Conservation (phyloP, 2,113 vertebrate species). For the Platycercus adscitus region DNA sequence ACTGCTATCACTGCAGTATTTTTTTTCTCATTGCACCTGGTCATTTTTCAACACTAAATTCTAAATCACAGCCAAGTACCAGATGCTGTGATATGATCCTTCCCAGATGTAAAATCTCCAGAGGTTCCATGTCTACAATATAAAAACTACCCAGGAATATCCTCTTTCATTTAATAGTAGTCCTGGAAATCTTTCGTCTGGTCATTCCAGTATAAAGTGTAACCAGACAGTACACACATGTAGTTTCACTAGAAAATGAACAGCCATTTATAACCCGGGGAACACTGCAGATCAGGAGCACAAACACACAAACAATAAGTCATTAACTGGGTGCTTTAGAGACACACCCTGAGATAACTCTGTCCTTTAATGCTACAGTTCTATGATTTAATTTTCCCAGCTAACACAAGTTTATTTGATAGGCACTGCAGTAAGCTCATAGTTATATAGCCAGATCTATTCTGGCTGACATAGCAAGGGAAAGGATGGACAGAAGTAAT, state of each 20-base stretch:
- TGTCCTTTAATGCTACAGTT: background rate
- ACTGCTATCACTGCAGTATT: background rate
- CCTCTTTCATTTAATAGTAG: constrained; percentile 41
- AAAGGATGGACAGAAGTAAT: background rate
- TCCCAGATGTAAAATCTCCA: background rate
- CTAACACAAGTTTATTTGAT: background rate
- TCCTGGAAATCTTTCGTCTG: background rate
- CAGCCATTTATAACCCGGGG: background rate
- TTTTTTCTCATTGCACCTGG: background rate
- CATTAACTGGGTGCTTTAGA: background rate
- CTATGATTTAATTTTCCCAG: background rate
- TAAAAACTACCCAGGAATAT: constrained; percentile 51
- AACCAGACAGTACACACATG: constrained; percentile 19
- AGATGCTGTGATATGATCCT: constrained; percentile 28
- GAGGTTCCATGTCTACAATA: background rate
- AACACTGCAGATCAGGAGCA: background rate
- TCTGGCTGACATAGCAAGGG: background rate
- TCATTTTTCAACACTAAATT: constrained; percentile 15
- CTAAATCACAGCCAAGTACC: constrained; percentile 14
- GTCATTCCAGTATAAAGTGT: constrained; percentile 26
- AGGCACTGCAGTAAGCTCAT: background rate
- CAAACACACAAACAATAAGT: background rate
- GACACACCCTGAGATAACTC: background rate
- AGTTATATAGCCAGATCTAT: background rate
- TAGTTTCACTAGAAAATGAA: background rate